Evolutionary conservation across 1,140 invertebrate species (phyloP).

Genomic region (Mesaphorura yosii): DNA sequence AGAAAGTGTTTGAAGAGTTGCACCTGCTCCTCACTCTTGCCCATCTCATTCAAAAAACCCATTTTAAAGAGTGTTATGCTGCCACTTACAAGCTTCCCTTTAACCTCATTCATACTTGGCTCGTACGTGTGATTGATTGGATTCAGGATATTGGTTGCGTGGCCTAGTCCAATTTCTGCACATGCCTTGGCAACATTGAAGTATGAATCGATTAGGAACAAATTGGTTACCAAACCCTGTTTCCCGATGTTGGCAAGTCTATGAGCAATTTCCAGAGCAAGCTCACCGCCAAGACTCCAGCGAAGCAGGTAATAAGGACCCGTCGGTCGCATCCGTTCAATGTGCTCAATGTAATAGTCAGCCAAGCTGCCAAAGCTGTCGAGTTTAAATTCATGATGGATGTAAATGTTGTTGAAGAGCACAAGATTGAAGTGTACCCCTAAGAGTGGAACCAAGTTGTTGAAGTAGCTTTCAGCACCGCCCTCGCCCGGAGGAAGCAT

Average conservation of each 20-base stretch:
- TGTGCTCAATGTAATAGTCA: background rate
- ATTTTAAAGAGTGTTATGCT: background rate
- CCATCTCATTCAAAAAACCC: background rate
- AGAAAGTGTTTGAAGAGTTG: background rate
- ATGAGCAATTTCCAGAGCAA: slow-evolving; percentile 6
- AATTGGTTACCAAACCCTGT: background rate
- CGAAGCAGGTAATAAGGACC: slow-evolving; percentile 2
- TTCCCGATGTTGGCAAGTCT: background rate
- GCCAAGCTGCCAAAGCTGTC: background rate
- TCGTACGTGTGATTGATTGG: background rate
- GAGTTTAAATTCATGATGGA: background rate
- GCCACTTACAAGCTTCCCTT: background rate
- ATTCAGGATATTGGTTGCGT: background rate
- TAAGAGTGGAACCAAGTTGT: background rate
- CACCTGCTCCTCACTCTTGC: background rate
- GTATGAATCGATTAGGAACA: background rate
- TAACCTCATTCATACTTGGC: background rate
- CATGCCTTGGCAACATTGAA: background rate
- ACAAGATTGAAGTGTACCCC: background rate
- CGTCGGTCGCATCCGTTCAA: background rate
- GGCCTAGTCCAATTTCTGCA: background rate
- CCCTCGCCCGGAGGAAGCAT: slow-evolving; percentile 8
- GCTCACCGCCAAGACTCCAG: slow-evolving; percentile 12
- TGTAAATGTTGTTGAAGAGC: slow-evolving; percentile 7
- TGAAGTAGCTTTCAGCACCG: slow-evolving; percentile 12